Evolutionary conservation across 2,113 vertebrate species (phyloP).

Genomic region (Pterocles gutturalis): DNA sequence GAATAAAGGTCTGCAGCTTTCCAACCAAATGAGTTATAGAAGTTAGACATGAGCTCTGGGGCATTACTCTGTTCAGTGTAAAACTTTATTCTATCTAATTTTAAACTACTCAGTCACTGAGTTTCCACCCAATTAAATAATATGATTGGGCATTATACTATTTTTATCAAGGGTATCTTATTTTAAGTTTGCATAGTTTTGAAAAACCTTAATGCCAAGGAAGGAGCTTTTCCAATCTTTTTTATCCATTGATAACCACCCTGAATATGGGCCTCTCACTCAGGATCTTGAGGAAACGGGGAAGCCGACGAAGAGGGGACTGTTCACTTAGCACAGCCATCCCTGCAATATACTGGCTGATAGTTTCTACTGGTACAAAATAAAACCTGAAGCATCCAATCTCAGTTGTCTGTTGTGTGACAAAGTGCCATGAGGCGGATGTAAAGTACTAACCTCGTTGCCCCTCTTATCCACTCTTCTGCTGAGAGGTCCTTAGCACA

Average conservation of each 20-base stretch:
- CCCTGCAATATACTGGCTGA: neutral
- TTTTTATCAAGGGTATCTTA: neutral
- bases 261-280: neutral
- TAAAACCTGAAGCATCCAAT: neutral
- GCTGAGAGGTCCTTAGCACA: neutral
- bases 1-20: neutral
- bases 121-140: neutral
- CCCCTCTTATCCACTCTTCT: neutral
- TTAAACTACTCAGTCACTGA: neutral
- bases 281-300: neutral
- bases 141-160: neutral
- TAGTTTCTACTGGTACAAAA: neutral
- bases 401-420: neutral
- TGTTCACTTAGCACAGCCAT: neutral
- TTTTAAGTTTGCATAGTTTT: neutral
- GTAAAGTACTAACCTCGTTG: neutral
- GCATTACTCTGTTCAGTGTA: neutral
- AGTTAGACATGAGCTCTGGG: neutral
- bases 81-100: neutral
- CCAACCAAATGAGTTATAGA: neutral
- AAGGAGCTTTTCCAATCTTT: neutral
- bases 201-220: neutral
- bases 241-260: neutral
- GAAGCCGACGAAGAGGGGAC: rapidly evolving
- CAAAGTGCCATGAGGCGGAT: neutral